Evolutionary conservation across 2,113 vertebrate genomes (phyloP), one percentile per base, ranked within the genome.

Genomic region (Podarcis muralis): DNA sequence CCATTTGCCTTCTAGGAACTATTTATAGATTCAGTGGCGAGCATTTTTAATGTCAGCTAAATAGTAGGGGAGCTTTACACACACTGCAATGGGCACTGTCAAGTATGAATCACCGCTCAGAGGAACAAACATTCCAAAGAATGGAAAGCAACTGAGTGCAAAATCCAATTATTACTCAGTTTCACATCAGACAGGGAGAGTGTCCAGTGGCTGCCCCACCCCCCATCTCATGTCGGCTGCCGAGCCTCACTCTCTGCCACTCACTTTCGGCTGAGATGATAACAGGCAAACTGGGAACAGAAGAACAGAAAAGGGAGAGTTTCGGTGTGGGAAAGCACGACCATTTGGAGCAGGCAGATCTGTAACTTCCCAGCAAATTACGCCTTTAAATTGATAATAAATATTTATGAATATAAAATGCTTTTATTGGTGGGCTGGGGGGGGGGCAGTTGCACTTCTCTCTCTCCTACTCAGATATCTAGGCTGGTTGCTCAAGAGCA

Each of bases 1-100:
- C 86, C 84, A 91, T 91, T 85, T 66, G 88, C 69, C 71, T 87
- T 86, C 89, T 75, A 93, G 87, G 83, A 93, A 68, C 92, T 95
- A 95, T 95, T 95, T 96, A 91, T 94, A 95, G 43, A 94, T 78
- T 43, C 72, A n/a, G 86, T 59, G 89, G 83, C 86, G 92, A 92
- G 83, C 95, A 94, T 95, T 93, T 94, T 95, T 95, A 80, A 92
- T 93, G 93, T 94, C 93, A 93, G 94, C 94, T 95, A 95, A 95
- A 93, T 90, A 93, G 92, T 88, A 96, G 93, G 89, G 94, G 92
- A 94, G 90, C 93, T 91, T 93, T 94, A 93, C 92, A 92, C 92
- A 92, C 92, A 94, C 94, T 93, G 92, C 93, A 91, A 91, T 92
- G 87, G 93, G 93, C 93, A 94, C 89, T 89, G 91, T 91, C 93